Base-by-base conservation (phyloP, 2,797 vertebrate species). In the Hemitrygon akajei region DNA sequence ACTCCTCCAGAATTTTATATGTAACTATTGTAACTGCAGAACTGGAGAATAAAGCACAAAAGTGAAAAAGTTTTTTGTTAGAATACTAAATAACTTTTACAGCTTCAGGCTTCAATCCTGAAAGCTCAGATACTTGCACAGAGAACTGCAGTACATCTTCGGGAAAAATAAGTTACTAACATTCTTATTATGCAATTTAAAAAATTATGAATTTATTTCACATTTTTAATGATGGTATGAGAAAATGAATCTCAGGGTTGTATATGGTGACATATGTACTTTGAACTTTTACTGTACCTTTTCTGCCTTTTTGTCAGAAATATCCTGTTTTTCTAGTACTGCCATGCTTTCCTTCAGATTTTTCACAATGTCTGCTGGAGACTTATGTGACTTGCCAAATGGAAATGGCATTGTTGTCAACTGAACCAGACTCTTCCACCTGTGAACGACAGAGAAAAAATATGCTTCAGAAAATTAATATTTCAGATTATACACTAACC, bases 341-440 rank as follows among this genome's bases (percentile, higher is more conserved):
- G 97, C 97, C 98, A 99, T 99, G 96, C 97, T 99, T 95, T 99
- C 98, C 96, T 99, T 99, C 94, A 99, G 96, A 96, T 99, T 98
- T 96, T 98, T 99, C 96, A 99, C 98, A 94, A 99, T 99, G 97
- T 99, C 98, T 95, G 98, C 98, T 37, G 98, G 98, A 95, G 98
- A 98, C 97, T 99, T 99, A 97, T 99, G 98, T 94, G 98, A 99
- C 96, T 99, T 99, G 96, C 98, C 98, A 94, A 99, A 99, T 9
- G 98, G 98, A 97, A 99, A 99, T 95, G 98, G 98, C 98, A 99
- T 99, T 97, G 95, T 96, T 97, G 97, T 97, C 60, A 94, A 96
- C 95, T 96, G 97, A 94, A 94, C 96, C 94, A 93, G 95, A 95
- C 95, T 95, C 95, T 95, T 94, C 63, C 93, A 89, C 91, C 97